Percentiles rank a stretch among this genome's conserved stretches.
These are phyloP conservation scores for Borostomias antarcticus DNA, from an alignment of 2,797 vertebrate genomes.

Conservation along the genomic window DNA sequence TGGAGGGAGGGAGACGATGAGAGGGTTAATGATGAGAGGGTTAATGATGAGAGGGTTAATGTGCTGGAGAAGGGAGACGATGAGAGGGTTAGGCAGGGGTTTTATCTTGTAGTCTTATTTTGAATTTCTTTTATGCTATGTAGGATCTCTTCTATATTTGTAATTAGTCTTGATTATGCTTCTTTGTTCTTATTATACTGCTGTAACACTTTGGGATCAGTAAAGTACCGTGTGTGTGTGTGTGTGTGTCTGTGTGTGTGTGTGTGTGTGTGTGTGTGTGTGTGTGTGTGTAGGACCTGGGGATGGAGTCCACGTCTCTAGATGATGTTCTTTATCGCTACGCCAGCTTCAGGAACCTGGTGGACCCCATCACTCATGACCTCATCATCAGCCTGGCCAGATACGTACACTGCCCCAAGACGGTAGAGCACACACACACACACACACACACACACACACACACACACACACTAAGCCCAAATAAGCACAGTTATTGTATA, in stretches of 20 bases:
- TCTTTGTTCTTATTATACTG: neutral
- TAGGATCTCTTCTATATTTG: too few relatives aligned
- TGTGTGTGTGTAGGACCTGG: slow-evolving; percentile 84
- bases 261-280: slow-evolving; percentile 19
- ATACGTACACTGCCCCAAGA: slow-evolving; percentile 95
- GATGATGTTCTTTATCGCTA: slow-evolving; percentile 97
- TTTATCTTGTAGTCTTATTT: too few relatives aligned
- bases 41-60: neutral
- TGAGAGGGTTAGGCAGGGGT: neutral
- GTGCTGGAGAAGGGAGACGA: neutral
- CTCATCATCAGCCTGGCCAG: slow-evolving; percentile 96
- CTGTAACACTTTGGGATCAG: too few relatives aligned
- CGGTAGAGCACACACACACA: slow-evolving; percentile 76
- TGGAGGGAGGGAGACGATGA: neutral
- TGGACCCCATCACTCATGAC: slow-evolving; percentile 98
- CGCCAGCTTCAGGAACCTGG: slow-evolving; percentile 97
- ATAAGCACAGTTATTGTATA: slow-evolving; percentile 15
- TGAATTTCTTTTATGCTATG: too few relatives aligned
- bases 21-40: neutral
- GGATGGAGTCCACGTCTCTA: slow-evolving; percentile 98
- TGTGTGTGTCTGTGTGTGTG: slow-evolving; percentile 9
- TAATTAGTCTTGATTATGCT: neutral
- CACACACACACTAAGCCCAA: too few relatives aligned
- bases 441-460: slow-evolving; percentile 23
- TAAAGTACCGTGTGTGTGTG: too few relatives aligned